Conservation (phyloP, 2,888 invertebrate genomes). For the Gymnosoma rotundatum region DNA sequence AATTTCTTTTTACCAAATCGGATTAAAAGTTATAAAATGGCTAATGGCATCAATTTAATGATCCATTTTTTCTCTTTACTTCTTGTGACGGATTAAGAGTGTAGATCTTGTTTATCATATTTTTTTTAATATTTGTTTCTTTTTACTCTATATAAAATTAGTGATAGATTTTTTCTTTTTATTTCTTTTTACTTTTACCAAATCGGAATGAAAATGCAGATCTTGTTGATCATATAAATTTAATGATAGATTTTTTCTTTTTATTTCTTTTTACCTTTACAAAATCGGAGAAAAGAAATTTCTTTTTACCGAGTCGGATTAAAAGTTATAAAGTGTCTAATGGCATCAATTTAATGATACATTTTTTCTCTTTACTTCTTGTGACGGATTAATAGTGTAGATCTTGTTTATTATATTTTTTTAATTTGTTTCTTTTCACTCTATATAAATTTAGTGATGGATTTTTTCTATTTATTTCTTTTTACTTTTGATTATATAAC, state of each 20-base stretch:
- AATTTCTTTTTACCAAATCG: slow-evolving; percentile 21
- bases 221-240: neutral
- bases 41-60: neutral
- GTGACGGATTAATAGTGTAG: too few species aligned
- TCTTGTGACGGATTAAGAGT: too few species aligned
- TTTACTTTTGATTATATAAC: slow-evolving; percentile 21
- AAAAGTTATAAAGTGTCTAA: neutral
- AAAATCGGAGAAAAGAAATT: too few species aligned
- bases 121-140: too few species aligned
- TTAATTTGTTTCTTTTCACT: too few species aligned
- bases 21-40: neutral
- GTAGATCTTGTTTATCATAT: too few species aligned
- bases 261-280: slow-evolving; percentile 63
- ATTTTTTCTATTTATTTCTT: slow-evolving; percentile 24
- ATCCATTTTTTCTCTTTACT: neutral
- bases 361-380: too few species aligned
- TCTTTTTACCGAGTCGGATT: slow-evolving; percentile 4
- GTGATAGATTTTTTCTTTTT: neutral
- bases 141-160: neutral
- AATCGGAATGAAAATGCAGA: neutral
- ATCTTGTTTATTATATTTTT: too few species aligned
- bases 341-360: too few species aligned
- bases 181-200: slow-evolving; percentile 47
- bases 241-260: slow-evolving; percentile 39
- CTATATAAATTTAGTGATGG: neutral